Evolutionary conservation across 2,797 vertebrate species (phyloP).

Genomic region (Macropodus opercularis): DNA sequence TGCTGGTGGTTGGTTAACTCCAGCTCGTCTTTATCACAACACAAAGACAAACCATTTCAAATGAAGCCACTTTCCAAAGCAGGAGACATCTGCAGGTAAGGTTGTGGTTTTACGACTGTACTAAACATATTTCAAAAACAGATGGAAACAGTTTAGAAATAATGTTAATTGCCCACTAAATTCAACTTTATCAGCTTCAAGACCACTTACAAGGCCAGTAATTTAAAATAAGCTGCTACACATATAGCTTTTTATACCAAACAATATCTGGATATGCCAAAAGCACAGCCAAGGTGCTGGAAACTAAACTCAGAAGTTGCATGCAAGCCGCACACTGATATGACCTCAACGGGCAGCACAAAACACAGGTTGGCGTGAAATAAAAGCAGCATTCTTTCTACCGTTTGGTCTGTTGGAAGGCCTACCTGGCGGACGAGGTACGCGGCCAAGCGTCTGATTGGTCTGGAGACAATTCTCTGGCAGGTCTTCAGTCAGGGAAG

Average conservation of each 20-base stretch:
- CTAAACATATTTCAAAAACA: too few species aligned
- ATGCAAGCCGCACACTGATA: constrained; percentile 10
- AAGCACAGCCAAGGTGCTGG: neutral
- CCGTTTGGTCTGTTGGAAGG: constrained; percentile 68
- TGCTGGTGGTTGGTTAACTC: too few species aligned
- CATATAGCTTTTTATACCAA: neutral
- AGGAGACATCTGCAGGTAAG: too few species aligned
- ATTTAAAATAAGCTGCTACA: neutral
- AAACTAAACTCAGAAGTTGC: constrained; percentile 20
- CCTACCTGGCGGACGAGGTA: constrained; percentile 84
- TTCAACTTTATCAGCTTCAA: neutral
- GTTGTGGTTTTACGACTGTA: too few species aligned
- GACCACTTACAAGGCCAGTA: neutral
- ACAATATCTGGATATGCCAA: neutral
- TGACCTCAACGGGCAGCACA: constrained; percentile 51
- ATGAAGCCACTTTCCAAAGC: neutral
- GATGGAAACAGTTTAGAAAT: neutral
- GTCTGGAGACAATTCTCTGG: constrained; percentile 82
- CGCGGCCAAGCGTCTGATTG: constrained; percentile 79
- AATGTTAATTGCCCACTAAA: neutral
- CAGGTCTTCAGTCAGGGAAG: constrained; percentile 81
- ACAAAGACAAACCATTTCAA: neutral
- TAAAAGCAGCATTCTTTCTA: constrained; percentile 79
- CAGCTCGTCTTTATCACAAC: neutral
- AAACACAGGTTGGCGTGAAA: constrained; percentile 81